Evolutionary conservation across 2,113 vertebrate species (phyloP), one percentile per base, ranked within the genome.

Genomic region (Anser cygnoides): DNA sequence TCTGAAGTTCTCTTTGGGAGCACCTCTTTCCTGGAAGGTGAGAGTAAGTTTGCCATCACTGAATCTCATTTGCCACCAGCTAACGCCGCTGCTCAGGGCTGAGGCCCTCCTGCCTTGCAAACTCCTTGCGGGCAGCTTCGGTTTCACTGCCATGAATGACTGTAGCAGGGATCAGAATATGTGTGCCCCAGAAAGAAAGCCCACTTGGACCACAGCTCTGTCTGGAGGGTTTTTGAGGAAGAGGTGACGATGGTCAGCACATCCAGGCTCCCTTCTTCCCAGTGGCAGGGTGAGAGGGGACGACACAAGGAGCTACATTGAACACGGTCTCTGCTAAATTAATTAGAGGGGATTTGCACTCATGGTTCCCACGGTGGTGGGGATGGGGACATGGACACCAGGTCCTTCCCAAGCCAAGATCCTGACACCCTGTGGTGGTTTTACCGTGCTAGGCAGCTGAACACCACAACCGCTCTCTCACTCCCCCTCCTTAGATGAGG

Each of bases 371-470:
- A 5, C 23, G 22, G 19, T 4, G n/a, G 29, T 14, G 41, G 31
- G 20, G 65, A 59, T 29, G 61, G 13, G 41, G 12, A 35, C 35
- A 18, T 0, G 11, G 61, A 71, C 41, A 16, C 10, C 0, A 0
- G 29, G 2, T 33, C 39, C 61, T 67, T 70, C 61, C 33, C 43
- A 52, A 86, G 33, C 23, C 41, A 41, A 39, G 39, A 39, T 4
- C 39, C 39, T 39, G 39, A 39, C 39, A 39, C 39, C 39, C 39
- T 4, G 39, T 39, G 39, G 39, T 39, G 39, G 10, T 39, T 39
- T 39, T 39, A 39, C 39, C 39, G 39, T 39, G 39, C 39, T 10
- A 39, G 39, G 39, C 39, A 39, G 39, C 10, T 39, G 39, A 10
- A 39, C 39, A 39, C 10, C 39, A 39, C 39, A 39, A 39, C 39